These are phyloP conservation scores for Lasaia peninsularis DNA, from an alignment of 1,140 invertebrate genomes.

Conservation along the genomic window DNA sequence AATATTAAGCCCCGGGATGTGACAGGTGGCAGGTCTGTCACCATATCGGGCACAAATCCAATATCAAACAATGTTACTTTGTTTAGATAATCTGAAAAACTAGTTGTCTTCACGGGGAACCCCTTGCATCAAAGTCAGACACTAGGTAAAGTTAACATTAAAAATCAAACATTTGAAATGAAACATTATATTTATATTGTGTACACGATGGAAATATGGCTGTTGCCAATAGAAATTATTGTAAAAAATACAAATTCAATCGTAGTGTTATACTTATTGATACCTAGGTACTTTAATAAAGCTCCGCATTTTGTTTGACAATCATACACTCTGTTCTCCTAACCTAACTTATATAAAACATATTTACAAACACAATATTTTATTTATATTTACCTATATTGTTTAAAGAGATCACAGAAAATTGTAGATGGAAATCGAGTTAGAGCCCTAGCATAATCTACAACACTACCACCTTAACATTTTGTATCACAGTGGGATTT, in stretches of 20 bases:
- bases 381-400: conserved; percentile 69
- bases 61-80: no score
- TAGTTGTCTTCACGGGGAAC: no score
- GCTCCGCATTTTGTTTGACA: conserved; percentile 76
- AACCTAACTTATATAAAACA: conserved; percentile 44
- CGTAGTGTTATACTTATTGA: conserved; percentile 55
- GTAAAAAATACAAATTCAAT: conserved; percentile 75
- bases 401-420: conserved; percentile 79
- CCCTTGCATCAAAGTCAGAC: no score
- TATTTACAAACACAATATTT: conserved; percentile 69
- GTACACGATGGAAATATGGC: conserved; percentile 64
- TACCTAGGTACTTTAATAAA: conserved; percentile 76
- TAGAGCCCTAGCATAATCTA: conserved; percentile 67
- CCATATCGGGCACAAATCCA: no score
- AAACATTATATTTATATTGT: conserved; percentile 42
- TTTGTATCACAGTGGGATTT: conserved; percentile 72
- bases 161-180: conserved; percentile 24
- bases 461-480: conserved; percentile 67
- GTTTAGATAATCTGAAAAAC: no score
- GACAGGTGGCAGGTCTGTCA: no score
- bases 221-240: conserved; percentile 61
- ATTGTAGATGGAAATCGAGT: conserved; percentile 78
- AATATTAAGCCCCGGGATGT: no score
- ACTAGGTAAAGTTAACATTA: not conserved
- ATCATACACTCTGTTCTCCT: conserved; percentile 70